Evolutionary conservation across 2,888 invertebrate genomes (phyloP).

Genomic region (Caradrina kadenii): DNA sequence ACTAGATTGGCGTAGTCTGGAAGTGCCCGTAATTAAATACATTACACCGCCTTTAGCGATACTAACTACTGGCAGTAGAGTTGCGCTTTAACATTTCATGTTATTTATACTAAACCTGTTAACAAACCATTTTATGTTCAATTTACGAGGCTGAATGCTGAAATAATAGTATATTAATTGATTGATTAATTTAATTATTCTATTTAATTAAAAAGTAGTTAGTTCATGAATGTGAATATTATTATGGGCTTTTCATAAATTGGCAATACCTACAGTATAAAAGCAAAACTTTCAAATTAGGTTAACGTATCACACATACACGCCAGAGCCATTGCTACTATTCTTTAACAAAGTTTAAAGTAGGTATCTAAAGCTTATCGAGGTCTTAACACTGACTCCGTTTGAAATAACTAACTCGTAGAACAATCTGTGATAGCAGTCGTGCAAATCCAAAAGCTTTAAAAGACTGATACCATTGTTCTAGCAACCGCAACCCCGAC

Average conservation of each 20-base stretch:
- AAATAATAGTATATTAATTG: background rate
- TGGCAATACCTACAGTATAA: background rate
- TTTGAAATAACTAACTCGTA: conserved; percentile 62
- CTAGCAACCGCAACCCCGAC: conserved; percentile 77
- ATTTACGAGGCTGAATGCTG: background rate
- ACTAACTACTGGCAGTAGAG: conserved; percentile 42
- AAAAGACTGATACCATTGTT: conserved; percentile 83
- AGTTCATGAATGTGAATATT: background rate
- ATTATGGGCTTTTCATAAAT: background rate
- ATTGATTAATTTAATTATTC: conserved; percentile 16
- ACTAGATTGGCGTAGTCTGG: conserved; percentile 86
- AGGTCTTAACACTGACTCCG: conserved; percentile 12
- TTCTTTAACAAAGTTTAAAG: background rate
- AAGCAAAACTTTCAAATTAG: background rate
- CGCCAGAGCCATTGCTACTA: background rate
- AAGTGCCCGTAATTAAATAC: conserved; percentile 88
- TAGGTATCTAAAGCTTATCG: background rate
- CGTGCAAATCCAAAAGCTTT: conserved; percentile 80
- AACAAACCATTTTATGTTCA: conserved; percentile 3
- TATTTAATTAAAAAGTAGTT: background rate
- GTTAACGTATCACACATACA: background rate
- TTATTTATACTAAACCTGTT: conserved; percentile 37
- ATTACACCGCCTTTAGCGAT: conserved; percentile 79
- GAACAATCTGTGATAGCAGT: conserved; percentile 73
- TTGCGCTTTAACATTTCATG: conserved; percentile 23